Conservation (phyloP, 2,113 vertebrate species). For the Chlorodrepanis virens region DNA sequence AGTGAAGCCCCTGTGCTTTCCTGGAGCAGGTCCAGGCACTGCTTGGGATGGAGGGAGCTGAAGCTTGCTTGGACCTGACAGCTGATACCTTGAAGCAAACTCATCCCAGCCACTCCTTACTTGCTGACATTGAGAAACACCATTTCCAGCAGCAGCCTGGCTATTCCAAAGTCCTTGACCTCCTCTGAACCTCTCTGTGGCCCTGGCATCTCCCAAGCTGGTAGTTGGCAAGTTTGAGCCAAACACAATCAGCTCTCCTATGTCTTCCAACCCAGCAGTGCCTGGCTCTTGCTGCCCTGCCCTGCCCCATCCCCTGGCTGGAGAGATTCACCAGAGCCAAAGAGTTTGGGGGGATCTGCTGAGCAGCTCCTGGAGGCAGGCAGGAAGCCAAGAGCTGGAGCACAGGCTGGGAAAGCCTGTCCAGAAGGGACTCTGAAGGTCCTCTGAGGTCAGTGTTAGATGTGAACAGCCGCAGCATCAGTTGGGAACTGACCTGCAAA, state of each 20-base stretch:
- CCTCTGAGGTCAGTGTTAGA: not conserved
- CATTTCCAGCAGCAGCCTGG: not conserved
- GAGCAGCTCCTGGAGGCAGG: not conserved
- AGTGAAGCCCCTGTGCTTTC: not conserved
- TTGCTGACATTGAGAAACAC: not conserved
- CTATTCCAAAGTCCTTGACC: not conserved
- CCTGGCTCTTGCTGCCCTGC: not conserved
- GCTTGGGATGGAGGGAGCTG: not conserved
- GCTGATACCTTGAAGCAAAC: not conserved
- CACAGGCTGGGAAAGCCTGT: not conserved
- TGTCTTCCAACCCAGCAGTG: not conserved
- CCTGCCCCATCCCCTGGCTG: not conserved
- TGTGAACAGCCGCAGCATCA: not conserved
- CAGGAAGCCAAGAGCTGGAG: not conserved
- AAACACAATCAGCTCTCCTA: not conserved
- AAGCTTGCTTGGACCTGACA: not conserved
- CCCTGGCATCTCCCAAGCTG: not conserved
- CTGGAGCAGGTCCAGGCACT: not conserved
- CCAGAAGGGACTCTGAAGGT: not conserved
- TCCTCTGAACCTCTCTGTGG: not conserved
- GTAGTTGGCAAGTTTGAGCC: not conserved
- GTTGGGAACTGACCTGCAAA: not conserved
- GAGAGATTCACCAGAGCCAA: not conserved
- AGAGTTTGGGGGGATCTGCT: not conserved
- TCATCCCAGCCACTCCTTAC: not conserved